Base-by-base conservation (phyloP, 2,797 vertebrate genomes). In the Chelonia mydas region DNA sequence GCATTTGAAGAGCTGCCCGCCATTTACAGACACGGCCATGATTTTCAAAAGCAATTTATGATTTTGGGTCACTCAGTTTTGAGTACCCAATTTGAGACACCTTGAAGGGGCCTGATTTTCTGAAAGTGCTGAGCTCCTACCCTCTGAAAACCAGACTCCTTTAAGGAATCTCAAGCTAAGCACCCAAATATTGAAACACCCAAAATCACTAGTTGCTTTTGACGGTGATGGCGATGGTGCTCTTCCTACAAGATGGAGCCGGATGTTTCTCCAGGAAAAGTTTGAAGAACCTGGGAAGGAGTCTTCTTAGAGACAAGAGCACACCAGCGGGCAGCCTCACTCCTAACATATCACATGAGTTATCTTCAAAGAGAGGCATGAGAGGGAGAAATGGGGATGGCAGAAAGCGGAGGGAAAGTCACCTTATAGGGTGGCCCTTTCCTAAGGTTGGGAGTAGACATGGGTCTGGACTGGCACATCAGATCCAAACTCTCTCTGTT, bases 1-100 rank as follows among this genome's bases (percentile, higher is more conserved):
- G 3, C n/a, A 2, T 3, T 0, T 5, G 11, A 1, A 12, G 51
- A 45, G 78, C 65, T 54, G n/a, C 11, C n/a, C 9, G 5, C n/a
- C 17, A 37, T 68, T 37, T 37, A 21, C 21, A 68, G n/a, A 68
- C n/a, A 17, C 3, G 19, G 7, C n/a, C n/a, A 68, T 37, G n/a
- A 68, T 68, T 68, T 68, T 68, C 65, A 68, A 37, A 68, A 33
- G 65, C 65, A 1, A 10, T 23, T 68, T n/a, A 37, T 68, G 65
- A 37, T 68, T 68, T 68, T 68, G 65, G 65, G 16, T 68, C 65
- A 37, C n/a, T 68, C 65, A 11, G 9, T 68, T 68, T 37, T 37
- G n/a, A 37, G 9, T 37, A 37, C 8, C 19, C 65, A 37, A 23
- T 33, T 37, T 37, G n/a, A 68, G 19, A 68, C n/a, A 68, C 65